Conservation (phyloP, 2,113 vertebrate species). For the Cynoglossus semilaevis region DNA sequence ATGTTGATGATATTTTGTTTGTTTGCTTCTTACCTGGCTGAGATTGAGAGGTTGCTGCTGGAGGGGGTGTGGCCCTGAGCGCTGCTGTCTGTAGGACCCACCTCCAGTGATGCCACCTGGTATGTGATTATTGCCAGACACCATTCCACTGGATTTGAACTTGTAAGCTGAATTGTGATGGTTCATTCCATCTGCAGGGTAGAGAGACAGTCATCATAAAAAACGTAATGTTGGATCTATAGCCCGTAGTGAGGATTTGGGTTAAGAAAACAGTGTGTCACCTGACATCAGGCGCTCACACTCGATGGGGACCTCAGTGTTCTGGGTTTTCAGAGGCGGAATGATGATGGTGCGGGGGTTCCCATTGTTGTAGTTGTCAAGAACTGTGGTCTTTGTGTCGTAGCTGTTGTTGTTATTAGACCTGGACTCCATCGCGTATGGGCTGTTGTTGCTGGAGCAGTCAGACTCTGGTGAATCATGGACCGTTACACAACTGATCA, state of each 20-base stretch:
- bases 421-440: slow-evolving; percentile 83
- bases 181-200: slow-evolving; percentile 79
- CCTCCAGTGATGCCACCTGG: slow-evolving; percentile 81
- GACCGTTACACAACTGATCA: slow-evolving; percentile 98
- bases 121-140: slow-evolving; percentile 87
- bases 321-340: slow-evolving; percentile 92
- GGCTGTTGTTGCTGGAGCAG: slow-evolving; percentile 93
- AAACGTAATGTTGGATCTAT: too few relatives aligned
- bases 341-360: slow-evolving; percentile 95
- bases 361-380: slow-evolving; percentile 85
- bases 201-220: slow-evolving; percentile 2
- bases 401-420: slow-evolving; percentile 79
- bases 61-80: slow-evolving; percentile 89
- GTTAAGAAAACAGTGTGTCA: slow-evolving; percentile 47
- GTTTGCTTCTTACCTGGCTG: slow-evolving; percentile 91
- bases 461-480: slow-evolving; percentile 95
- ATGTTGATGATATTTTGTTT: too few relatives aligned
- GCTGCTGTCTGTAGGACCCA: slow-evolving; percentile 88
- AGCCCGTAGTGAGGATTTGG: not conserved
- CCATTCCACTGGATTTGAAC: slow-evolving; percentile 87
- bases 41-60: slow-evolving; percentile 99
- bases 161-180: slow-evolving; percentile 92
- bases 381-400: slow-evolving; percentile 84
- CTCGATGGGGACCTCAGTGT: slow-evolving; percentile 84
- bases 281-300: slow-evolving; percentile 91